These are phyloP conservation scores for Neocloeon triangulifer DNA, from an alignment of 1,140 invertebrate species.

Conservation along the genomic window DNA sequence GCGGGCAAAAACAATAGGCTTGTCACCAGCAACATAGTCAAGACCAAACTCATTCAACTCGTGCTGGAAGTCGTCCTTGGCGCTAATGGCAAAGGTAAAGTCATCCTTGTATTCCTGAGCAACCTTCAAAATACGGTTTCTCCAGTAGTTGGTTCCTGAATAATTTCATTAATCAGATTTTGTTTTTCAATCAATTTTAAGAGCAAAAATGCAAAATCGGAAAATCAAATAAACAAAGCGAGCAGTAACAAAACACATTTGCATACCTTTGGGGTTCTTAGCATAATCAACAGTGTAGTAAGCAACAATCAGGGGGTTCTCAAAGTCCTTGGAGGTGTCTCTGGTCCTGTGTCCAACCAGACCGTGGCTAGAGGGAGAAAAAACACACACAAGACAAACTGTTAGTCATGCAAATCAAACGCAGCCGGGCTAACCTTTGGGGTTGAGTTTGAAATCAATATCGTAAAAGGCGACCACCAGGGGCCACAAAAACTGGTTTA, in stretches of 20 bases:
- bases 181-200: not conserved
- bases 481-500: too few species aligned
- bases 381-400: slow-evolving; percentile 6
- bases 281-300: slow-evolving; percentile 91
- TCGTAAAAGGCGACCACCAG: too few species aligned
- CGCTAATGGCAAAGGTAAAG: slow-evolving; percentile 71
- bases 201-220: not conserved
- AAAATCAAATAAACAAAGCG: not conserved
- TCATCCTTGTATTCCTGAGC: slow-evolving; percentile 61
- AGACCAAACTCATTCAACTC: slow-evolving; percentile 88
- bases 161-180: too few species aligned
- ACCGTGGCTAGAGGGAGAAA: slow-evolving; percentile 58
- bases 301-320: slow-evolving; percentile 69
- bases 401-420: too few species aligned
- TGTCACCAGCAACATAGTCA: slow-evolving; percentile 65
- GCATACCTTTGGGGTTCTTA: slow-evolving; percentile 74
- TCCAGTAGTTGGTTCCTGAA: slow-evolving; percentile 98
- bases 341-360: slow-evolving; percentile 73
- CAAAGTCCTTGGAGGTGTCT: slow-evolving; percentile 68
- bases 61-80: slow-evolving; percentile 80
- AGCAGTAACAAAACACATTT: not conserved
- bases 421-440: too few species aligned
- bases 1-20: slow-evolving; percentile 67
- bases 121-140: slow-evolving; percentile 89
- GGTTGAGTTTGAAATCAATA: too few species aligned